Conservation (phyloP, 2,888 invertebrate genomes). For the Apamea crenata region DNA sequence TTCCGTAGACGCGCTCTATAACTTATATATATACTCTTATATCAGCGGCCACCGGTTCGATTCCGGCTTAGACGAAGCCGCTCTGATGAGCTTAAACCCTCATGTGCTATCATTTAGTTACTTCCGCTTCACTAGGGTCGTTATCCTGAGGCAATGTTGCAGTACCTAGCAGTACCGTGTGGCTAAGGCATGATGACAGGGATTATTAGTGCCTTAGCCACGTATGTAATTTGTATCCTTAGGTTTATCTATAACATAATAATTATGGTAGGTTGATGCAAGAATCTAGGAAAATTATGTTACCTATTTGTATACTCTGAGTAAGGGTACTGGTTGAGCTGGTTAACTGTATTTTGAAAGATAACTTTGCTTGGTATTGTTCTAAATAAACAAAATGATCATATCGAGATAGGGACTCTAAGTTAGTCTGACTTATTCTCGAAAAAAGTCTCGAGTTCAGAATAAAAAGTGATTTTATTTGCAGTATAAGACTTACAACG, state of each 20-base stretch:
- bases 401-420: not conserved
- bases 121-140: constrained; percentile 40
- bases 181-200: constrained; percentile 36
- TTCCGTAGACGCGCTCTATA: constrained; percentile 20
- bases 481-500: not conserved
- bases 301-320: not conserved
- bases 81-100: constrained; percentile 51
- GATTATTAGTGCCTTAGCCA: constrained; percentile 11
- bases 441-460: not conserved
- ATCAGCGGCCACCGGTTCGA: constrained; percentile 55
- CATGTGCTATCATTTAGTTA: constrained; percentile 54
- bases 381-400: not conserved
- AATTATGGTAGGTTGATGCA: not conserved
- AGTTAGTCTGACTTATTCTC: not conserved
- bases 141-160: constrained; percentile 36
- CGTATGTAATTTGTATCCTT: constrained; percentile 23
- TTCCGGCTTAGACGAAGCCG: constrained; percentile 47
- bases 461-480: not conserved
- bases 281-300: not conserved
- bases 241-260: constrained; percentile 1
- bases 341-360: not conserved
- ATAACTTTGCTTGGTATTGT: not conserved
- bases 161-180: constrained; percentile 15
- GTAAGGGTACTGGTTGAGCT: not conserved
- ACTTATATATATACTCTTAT: constrained; percentile 12